Evolutionary conservation across 2,113 vertebrate species (phyloP), one percentile per base, ranked within the genome.

Genomic region (Thunnus thynnus): DNA sequence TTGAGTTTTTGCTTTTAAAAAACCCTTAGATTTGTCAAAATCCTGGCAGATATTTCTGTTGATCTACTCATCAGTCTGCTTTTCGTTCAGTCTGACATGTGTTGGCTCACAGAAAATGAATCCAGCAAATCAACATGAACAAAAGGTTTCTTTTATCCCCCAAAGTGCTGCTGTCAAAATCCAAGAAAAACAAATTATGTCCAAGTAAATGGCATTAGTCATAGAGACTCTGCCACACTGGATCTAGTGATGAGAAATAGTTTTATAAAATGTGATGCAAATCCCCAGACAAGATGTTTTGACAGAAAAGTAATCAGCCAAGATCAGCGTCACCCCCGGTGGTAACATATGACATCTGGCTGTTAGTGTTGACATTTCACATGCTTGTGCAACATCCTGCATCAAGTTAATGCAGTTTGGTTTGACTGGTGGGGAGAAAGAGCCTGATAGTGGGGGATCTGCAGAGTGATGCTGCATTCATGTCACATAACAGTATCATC

Each of bases 121-220:
- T 6, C 7, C 30, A 52, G 56, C 30, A 52, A 0, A 46, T 51
- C 36, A 46, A 14, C 16, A 32, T 55, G 17, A 79, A 92, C 85
- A 88, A 83, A 76, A 48, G 46, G 52, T 72, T 58, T 78, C 72
- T 85, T 77, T 80, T 72, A 73, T 73, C 44, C 44, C 46, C 51
- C 62, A 27, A 55, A 60, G 58, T 5, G 55, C 57, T 86, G 71
- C 78, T 18, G 73, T 80, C 77, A 84, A 78, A 77, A 85, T 47
- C 44, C 54, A 51, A 72, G 73, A 72, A 22, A 77, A 67, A 76
- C 12, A 30, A 8, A 58, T 76, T 12, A 57, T 13, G 25, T 3
- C 13, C 9, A 11, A 62, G 61, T 18, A 30, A 63, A 58, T 69
- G 0, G 22, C 3, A 67, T 72, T 58, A 72, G 51, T 63, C 60